Evolutionary conservation across 92 coral and sea anemone genomes (phyloP).

Genomic region (Zoanthus sociatus): DNA sequence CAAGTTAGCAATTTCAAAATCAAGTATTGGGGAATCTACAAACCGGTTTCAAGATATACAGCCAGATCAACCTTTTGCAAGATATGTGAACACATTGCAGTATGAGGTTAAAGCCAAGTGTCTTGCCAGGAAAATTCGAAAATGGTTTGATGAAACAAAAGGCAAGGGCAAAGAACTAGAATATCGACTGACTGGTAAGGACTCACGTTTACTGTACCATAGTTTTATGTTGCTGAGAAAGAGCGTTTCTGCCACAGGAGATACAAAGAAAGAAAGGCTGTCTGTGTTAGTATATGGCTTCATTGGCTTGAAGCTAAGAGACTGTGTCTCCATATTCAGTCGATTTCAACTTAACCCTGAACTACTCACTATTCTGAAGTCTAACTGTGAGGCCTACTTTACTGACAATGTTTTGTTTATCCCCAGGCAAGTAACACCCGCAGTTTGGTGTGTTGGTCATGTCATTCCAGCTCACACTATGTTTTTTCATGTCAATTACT

Average conservation of each 20-base stretch:
- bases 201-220: conserved; percentile 43
- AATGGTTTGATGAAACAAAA: conserved; percentile 46
- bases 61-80: conserved; percentile 15
- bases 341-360: conserved; percentile 6
- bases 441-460: conserved; percentile 15
- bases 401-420: conserved; percentile 12
- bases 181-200: conserved; percentile 31
- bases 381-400: conserved; percentile 5
- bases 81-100: conserved; percentile 17
- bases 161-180: conserved; percentile 25
- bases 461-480: conserved; percentile 12
- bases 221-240: conserved; percentile 36
- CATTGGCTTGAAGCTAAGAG: conserved; percentile 37
- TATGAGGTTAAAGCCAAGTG: conserved; percentile 26
- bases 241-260: conserved; percentile 9
- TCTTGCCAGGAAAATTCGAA: conserved; percentile 43
- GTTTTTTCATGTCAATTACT: conserved; percentile 2
- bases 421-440: conserved; percentile 9
- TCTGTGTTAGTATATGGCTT: conserved; percentile 38
- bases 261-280: conserved; percentile 27
- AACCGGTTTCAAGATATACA: conserved; percentile 22
- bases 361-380: conserved; percentile 6
- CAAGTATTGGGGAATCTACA: conserved; percentile 26
- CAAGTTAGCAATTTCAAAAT: conserved; percentile 11
- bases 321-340: conserved; percentile 9